These are phyloP conservation scores for Tanypteryx hageni DNA, from an alignment of 2,888 invertebrate genomes.

Conservation along the genomic window DNA sequence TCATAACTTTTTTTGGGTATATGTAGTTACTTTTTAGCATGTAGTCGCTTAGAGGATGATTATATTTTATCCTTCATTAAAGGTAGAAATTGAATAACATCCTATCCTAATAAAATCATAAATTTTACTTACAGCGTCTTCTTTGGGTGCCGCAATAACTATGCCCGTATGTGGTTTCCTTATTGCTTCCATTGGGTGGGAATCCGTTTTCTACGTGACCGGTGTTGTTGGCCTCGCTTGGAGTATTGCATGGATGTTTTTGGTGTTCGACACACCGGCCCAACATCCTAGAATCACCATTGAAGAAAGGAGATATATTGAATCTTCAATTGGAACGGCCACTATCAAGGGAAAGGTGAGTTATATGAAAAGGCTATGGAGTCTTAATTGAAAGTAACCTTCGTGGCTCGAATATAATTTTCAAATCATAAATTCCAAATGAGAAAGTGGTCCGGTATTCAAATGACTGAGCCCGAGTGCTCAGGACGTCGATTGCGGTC, in stretches of 20 bases:
- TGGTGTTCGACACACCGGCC: slow-evolving; percentile 89
- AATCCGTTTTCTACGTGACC: slow-evolving; percentile 92
- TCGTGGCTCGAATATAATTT: background rate
- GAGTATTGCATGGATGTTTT: slow-evolving; percentile 88
- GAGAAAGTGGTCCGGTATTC: background rate
- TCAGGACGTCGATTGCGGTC: too few species aligned
- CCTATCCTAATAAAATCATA: too few species aligned
- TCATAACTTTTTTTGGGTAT: too few species aligned
- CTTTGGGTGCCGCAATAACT: slow-evolving; percentile 93
- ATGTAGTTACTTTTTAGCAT: too few species aligned
- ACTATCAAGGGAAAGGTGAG: slow-evolving; percentile 79
- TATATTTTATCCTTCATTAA: too few species aligned
- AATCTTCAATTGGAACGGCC: slow-evolving; percentile 83
- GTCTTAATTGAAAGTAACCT: background rate
- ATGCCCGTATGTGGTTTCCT: slow-evolving; percentile 92
- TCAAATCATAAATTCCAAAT: background rate
- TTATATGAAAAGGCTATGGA: slow-evolving; percentile 65
- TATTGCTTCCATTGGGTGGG: slow-evolving; percentile 90
- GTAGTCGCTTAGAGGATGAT: too few species aligned
- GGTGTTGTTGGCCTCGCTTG: slow-evolving; percentile 86
- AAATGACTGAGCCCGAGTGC: too few species aligned
- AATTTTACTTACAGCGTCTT: slow-evolving; percentile 81
- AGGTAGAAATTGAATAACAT: too few species aligned
- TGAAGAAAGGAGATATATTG: slow-evolving; percentile 84
- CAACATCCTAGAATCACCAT: slow-evolving; percentile 88